Percentiles rank a stretch among this genome's conserved stretches.
Evolutionary conservation across 2,113 vertebrate genomes (phyloP).

Genomic region (Ceratotherium simum): DNA sequence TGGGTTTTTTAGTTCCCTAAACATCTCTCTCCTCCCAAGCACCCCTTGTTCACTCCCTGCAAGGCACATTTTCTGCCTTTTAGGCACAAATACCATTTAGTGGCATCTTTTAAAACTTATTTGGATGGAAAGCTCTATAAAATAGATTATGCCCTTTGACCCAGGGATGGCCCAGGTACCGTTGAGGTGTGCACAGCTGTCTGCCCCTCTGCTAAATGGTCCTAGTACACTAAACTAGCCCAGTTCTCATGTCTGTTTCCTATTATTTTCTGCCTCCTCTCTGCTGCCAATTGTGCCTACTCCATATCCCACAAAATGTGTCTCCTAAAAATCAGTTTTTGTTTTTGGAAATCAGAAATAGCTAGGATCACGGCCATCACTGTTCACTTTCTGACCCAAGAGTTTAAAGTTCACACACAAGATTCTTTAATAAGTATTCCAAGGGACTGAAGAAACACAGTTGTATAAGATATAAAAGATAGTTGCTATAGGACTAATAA

Average conservation of each 20-base stretch:
- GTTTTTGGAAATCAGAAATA: conserved; percentile 65
- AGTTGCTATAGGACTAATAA: background rate
- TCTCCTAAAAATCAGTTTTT: conserved; percentile 69
- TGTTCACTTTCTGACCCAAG: conserved; percentile 20
- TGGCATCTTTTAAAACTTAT: conserved; percentile 49
- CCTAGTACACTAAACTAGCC: conserved; percentile 30
- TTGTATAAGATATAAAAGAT: background rate
- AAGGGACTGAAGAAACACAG: background rate
- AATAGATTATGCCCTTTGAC: conserved; percentile 57
- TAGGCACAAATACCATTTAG: conserved; percentile 21
- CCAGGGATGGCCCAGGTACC: conserved; percentile 21
- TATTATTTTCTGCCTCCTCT: conserved; percentile 60
- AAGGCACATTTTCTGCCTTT: background rate
- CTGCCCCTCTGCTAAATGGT: conserved; percentile 64
- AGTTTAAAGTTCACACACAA: conserved; percentile 36
- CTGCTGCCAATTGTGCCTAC: conserved; percentile 61
- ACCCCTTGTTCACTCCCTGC: background rate
- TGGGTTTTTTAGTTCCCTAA: background rate
- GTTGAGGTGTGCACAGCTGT: conserved; percentile 54
- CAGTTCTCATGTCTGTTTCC: conserved; percentile 63
- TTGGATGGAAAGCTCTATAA: conserved; percentile 60
- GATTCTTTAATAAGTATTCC: conserved; percentile 27
- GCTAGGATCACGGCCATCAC: background rate
- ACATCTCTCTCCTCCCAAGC: background rate
- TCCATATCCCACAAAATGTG: conserved; percentile 57